Conservation (phyloP, 1,140 invertebrate genomes). For the Plutomurus gul region DNA sequence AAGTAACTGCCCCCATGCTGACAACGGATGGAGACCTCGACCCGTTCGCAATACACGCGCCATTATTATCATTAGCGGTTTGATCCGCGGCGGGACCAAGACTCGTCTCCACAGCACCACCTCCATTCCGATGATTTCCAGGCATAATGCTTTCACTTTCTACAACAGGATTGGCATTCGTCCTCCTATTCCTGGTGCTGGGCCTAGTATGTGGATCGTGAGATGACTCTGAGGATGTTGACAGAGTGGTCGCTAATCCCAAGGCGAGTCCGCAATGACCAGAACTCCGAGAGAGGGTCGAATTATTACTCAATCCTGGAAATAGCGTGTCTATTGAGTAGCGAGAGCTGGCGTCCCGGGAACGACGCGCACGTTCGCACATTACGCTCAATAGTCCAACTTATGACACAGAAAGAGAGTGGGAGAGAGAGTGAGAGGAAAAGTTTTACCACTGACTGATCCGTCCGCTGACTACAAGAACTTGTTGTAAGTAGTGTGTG, state of each 20-base stretch:
- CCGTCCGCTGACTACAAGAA: not conserved
- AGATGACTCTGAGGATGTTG: constrained; percentile 13
- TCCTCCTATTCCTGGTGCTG: constrained; percentile 10
- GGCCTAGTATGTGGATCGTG: constrained; percentile 2
- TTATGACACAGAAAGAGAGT: constrained; percentile 29
- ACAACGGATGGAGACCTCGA: no score
- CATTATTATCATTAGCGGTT: constrained; percentile 7
- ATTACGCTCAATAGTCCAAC: constrained; percentile 33
- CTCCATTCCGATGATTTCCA: constrained; percentile 7
- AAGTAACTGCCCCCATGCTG: not conserved
- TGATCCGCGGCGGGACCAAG: not conserved
- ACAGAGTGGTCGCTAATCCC: not conserved
- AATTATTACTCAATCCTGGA: constrained; percentile 49
- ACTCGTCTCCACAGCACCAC: not conserved
- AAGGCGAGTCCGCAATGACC: not conserved
- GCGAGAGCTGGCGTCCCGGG: constrained; percentile 49
- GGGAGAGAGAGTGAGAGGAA: no score
- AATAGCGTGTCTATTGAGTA: constrained; percentile 54
- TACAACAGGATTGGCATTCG: not conserved
- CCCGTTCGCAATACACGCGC: no score
- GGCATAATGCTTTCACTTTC: not conserved
- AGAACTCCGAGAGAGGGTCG: constrained; percentile 14
- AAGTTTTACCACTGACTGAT: constrained; percentile 15
- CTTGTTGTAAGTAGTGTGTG: no score
- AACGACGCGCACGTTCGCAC: constrained; percentile 50